Conservation (phyloP, 2,888 invertebrate species). For the Scotopteryx bipunctaria region DNA sequence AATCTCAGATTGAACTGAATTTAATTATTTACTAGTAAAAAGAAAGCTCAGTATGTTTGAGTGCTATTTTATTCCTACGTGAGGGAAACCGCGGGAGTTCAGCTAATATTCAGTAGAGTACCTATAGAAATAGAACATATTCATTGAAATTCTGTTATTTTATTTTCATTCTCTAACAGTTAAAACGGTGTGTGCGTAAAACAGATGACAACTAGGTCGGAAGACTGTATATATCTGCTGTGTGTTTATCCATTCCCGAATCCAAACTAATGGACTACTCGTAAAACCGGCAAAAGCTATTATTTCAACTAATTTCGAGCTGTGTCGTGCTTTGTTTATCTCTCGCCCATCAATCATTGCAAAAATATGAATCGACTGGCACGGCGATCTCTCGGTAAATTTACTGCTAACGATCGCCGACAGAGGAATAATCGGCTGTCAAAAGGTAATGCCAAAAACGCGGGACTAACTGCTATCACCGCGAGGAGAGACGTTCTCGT, state of each 20-base stretch:
- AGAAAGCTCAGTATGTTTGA: no score
- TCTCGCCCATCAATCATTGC: slow-evolving; percentile 46
- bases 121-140: no score
- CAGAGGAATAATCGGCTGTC: slow-evolving; percentile 79
- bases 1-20: no score
- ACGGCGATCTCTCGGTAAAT: slow-evolving; percentile 63
- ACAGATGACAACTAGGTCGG: slow-evolving; percentile 1
- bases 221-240: background rate
- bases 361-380: slow-evolving; percentile 52
- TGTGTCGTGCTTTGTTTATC: slow-evolving; percentile 27
- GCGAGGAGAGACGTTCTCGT: slow-evolving; percentile 66
- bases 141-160: no score
- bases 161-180: no score
- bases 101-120: no score
- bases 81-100: no score
- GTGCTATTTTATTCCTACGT: no score
- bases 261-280: slow-evolving; percentile 36
- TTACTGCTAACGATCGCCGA: slow-evolving; percentile 73
- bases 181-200: no score
- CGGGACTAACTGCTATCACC: slow-evolving; percentile 57
- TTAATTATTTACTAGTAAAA: no score
- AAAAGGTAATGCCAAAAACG: slow-evolving; percentile 76
- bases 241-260: slow-evolving; percentile 20
- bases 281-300: slow-evolving; percentile 29
- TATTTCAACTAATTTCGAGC: slow-evolving; percentile 34